Base-by-base conservation (phyloP, 1,140 invertebrate species). In the Euwallacea fornicatus region DNA sequence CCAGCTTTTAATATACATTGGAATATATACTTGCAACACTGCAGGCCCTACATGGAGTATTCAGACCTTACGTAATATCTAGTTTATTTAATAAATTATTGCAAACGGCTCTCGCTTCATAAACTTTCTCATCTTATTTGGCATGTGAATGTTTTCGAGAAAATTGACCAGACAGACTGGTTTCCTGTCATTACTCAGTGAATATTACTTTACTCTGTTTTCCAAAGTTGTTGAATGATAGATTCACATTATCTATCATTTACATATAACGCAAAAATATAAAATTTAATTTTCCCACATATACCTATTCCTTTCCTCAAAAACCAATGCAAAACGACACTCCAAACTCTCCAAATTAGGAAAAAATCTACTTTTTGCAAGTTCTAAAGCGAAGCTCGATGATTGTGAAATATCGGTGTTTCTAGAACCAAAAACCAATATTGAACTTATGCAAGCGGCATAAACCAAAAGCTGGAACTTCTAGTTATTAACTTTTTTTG, bases 41-140 rank as follows among this genome's bases (percentile, higher is more conserved):
- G 54, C n/a, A 6, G 3, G n/a, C 58, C 58, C 8, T 66, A 56
- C 62, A 21, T 54, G 58, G 58, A 16, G 33, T 10, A 11, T 33
- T 42, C 41, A 60, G 8, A 56, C 21, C 7, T 69, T 61, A 13
- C 53, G 54, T 66, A 66, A 66, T 16, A 42, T 10, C 42, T 13
- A 16, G 46, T 59, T 53, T 68, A 16, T n/a, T 50, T 65, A 65
- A 55, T 65, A 65, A 65, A 65, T 55, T 65, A 13, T 13, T 41
- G 21, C 47, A 10, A 33, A 43, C 16, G 46, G 46, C 46, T n/a
- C 44, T 16, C 8, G 44, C 9, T 9, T 10, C 42, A 58, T 21
- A 44, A 66, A 66, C 65, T 66, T 66, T 66, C 65, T n/a, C 65
- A 42, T 11, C 65, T 66, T 66, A 66, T 66, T 66, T 58, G 65